Base-by-base conservation (phyloP, 1,140 invertebrate genomes). In the Spodoptera frugiperda region DNA sequence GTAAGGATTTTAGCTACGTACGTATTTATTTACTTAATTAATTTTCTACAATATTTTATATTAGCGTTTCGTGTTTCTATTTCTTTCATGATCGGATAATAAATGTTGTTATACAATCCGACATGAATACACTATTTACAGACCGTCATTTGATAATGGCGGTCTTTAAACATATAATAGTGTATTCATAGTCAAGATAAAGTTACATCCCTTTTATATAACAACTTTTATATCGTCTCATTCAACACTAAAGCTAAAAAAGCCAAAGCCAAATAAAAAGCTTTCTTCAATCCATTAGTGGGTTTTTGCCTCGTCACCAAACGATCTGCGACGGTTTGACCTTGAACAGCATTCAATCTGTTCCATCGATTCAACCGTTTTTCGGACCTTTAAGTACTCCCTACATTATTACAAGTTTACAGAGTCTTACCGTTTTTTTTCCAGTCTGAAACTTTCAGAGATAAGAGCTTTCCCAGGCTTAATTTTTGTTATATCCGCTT, bases 401-500 rank as follows among this genome's bases (percentile, higher is more conserved):
- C 6, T 39, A 39, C 33, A 39, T 39, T 39, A 39, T 39, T 39
- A 6, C 33, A 39, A 39, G 33, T 39, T 39, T 39, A 39, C 21
- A 57, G 10, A 12, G 12, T 57, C 12, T 57, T 12, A 57, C 30
- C 6, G 54, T 57, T 61, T 61, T 61, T 44, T 44, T 39, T n/a
- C n/a, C 8, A 61, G 57, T 19, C 17, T 39, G 15, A 61, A 61
- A 61, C n/a, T 61, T 61, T 33, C 9, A 61, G 15, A 44, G 57
- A 61, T 61, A 61, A 61, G 33, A 61, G 57, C 57, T 61, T 61
- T 44, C 11, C n/a, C 33, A 39, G 9, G 33, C 57, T 61, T 61
- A 61, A 61, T 61, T 61, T 61, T 61, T 61, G 57, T 61, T 61
- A 33, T 61, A 61, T 61, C 57, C 57, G 33, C 57, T 17, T 61